Percentiles rank a stretch among this genome's conserved stretches.
Evolutionary conservation across 2,888 invertebrate genomes (phyloP).

Genomic region (Liposcelis brunnea): DNA sequence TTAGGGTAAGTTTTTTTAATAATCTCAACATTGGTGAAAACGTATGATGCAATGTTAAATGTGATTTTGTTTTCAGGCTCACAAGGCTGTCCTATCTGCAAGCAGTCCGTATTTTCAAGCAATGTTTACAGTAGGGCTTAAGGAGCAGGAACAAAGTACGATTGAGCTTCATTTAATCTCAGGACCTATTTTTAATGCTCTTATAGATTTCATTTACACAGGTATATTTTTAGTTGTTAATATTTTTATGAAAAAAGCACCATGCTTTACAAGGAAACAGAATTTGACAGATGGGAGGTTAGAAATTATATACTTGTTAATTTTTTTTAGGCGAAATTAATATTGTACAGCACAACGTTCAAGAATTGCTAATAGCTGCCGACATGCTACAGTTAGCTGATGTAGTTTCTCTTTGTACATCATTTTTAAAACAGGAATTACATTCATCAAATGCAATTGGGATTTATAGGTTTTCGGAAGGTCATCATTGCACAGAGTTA

Average conservation of each 20-base stretch:
- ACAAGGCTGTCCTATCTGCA: constrained; percentile 70
- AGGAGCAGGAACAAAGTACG: constrained; percentile 61
- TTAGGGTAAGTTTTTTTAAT: constrained; percentile 35
- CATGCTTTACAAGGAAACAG: constrained; percentile 5
- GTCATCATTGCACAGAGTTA: constrained; percentile 64
- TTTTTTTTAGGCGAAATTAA: constrained; percentile 38
- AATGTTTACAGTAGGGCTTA: constrained; percentile 75
- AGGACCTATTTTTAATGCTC: constrained; percentile 51
- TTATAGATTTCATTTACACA: constrained; percentile 78
- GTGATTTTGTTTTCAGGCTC: constrained; percentile 40
- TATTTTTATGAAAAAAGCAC: background rate
- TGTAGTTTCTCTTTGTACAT: constrained; percentile 65
- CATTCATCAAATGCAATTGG: constrained; percentile 79
- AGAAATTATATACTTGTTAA: background rate
- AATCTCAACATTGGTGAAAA: background rate
- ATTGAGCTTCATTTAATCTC: constrained; percentile 68
- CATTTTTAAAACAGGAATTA: constrained; percentile 67
- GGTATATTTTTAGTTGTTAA: constrained; percentile 39
- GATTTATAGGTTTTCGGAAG: constrained; percentile 79
- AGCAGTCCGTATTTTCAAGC: constrained; percentile 86
- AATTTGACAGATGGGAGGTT: constrained; percentile 3
- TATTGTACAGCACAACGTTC: constrained; percentile 63
- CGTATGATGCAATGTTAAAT: background rate
- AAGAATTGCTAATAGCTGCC: constrained; percentile 73
- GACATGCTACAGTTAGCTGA: constrained; percentile 82